Conservation (phyloP, 2,888 invertebrate genomes). For the Blera fallax region DNA sequence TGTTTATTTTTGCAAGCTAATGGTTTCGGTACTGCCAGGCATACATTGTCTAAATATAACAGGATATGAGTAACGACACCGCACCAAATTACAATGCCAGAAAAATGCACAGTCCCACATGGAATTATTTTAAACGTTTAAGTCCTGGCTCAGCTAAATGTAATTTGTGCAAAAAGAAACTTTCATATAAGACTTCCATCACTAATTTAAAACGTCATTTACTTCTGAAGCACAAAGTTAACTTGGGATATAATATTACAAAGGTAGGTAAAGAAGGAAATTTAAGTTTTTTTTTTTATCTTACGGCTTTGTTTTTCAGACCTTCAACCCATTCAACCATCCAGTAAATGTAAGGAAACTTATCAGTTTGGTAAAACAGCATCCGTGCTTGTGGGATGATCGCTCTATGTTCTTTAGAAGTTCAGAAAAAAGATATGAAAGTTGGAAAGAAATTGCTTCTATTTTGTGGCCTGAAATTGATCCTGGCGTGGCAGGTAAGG, state of each 20-base stretch:
- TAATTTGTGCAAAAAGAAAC: background rate
- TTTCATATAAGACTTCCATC: background rate
- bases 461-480: background rate
- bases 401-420: background rate
- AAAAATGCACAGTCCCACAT: background rate
- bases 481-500: background rate
- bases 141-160: background rate
- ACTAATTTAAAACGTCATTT: constrained; percentile 3
- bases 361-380: background rate
- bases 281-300: too few relatives aligned
- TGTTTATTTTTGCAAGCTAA: background rate
- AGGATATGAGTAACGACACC: background rate
- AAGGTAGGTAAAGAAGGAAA: background rate
- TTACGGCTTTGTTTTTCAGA: background rate
- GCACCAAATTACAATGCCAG: background rate
- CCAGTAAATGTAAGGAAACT: background rate
- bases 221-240: constrained; percentile 2
- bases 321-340: background rate
- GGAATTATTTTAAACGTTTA: constrained; percentile 18
- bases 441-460: background rate
- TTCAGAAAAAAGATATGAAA: background rate
- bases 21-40: background rate
- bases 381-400: background rate
- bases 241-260: background rate
- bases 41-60: too few relatives aligned